Percentiles rank a stretch among this genome's conserved stretches.
These are phyloP conservation scores for Momotus momota DNA, from an alignment of 2,797 vertebrate genomes.

Conservation along the genomic window DNA sequence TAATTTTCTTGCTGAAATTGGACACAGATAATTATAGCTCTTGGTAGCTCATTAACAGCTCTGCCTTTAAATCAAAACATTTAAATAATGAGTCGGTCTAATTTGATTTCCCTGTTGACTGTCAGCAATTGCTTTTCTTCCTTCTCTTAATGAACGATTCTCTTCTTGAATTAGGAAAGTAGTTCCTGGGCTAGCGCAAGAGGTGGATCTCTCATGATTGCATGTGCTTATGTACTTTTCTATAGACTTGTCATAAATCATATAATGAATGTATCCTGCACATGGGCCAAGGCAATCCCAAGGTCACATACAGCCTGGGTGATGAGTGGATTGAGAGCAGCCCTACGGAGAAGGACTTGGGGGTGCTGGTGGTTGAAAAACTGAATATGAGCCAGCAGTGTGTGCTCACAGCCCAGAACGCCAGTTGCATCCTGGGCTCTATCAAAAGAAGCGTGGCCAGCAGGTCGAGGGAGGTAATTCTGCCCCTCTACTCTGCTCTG, in stretches of 20 bases:
- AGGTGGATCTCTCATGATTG: background rate
- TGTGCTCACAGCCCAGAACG: background rate
- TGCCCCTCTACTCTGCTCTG: too few species aligned
- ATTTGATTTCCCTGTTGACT: constrained; percentile 61
- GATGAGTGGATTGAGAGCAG: background rate
- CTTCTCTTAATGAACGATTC: constrained; percentile 39
- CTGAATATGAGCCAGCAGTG: background rate
- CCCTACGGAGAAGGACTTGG: background rate
- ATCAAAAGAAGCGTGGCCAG: background rate
- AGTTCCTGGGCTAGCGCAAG: background rate
- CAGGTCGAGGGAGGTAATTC: too few species aligned
- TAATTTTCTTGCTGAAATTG: constrained; percentile 38
- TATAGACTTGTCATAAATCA: background rate
- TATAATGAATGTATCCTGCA: background rate
- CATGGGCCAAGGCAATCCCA: background rate
- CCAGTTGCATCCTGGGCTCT: background rate
- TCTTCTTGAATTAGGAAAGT: constrained; percentile 17
- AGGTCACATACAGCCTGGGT: background rate
- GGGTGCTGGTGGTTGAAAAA: background rate
- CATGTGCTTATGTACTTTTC: background rate
- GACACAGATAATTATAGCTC: constrained; percentile 47
- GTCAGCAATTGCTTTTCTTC: constrained; percentile 32
- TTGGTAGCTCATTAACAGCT: constrained; percentile 56
- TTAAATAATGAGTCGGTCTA: constrained; percentile 64
- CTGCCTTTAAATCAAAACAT: constrained; percentile 54